Percentiles rank a stretch among this genome's conserved stretches.
Conservation (phyloP, 2,797 vertebrate species). For the Eulemur coronatus region DNA sequence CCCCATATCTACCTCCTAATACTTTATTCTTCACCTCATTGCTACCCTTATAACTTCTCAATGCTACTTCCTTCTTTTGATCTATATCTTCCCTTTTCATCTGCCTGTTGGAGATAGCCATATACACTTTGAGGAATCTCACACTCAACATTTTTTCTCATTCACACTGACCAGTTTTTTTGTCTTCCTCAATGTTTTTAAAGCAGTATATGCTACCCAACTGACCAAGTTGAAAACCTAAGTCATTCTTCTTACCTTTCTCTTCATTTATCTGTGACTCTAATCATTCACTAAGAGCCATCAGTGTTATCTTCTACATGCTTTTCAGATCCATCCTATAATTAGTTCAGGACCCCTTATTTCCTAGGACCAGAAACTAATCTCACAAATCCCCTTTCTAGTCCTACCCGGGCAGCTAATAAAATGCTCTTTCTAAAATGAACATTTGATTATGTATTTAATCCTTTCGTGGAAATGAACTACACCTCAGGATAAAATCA, state of each 20-base stretch:
- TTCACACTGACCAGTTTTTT: not conserved
- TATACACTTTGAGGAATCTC: not conserved
- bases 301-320: not conserved
- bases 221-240: not conserved
- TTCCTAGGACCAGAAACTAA: not conserved
- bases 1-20: not conserved
- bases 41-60: not conserved
- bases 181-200: not conserved
- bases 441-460: not conserved
- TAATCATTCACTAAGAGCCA: not conserved
- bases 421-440: not conserved
- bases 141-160: not conserved
- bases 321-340: not conserved
- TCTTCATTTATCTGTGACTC: not conserved
- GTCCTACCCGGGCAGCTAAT: not conserved
- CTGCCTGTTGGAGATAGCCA: not conserved
- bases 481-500: not conserved
- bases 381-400: not conserved
- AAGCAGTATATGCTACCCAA: not conserved
- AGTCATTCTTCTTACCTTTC: not conserved
- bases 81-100: not conserved
- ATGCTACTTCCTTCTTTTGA: not conserved
- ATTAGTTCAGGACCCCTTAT: not conserved
- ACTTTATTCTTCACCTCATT: not conserved
- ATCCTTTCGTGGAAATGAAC: not conserved